These are phyloP conservation scores for Podocnemis expansa DNA, from an alignment of 2,113 vertebrate species.

Conservation along the genomic window DNA sequence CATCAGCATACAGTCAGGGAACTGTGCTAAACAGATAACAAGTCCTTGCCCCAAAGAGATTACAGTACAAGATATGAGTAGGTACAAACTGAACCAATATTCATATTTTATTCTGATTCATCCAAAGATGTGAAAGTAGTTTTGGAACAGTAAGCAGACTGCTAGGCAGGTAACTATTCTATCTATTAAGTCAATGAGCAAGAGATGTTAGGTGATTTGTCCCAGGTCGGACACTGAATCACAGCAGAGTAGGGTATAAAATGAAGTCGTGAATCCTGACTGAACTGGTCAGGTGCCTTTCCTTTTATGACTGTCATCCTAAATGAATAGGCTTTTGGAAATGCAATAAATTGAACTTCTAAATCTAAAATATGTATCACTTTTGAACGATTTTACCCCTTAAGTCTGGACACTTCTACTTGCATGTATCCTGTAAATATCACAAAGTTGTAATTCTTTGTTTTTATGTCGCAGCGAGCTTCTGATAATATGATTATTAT, in stretches of 20 bases:
- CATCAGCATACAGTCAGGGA: constrained; percentile 54
- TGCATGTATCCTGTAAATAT: constrained; percentile 13
- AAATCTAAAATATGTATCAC: constrained; percentile 55
- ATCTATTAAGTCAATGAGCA: constrained; percentile 69
- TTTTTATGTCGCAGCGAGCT: not conserved
- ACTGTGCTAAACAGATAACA: constrained; percentile 67
- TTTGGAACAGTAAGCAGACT: constrained; percentile 69
- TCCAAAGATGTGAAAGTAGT: constrained; percentile 71
- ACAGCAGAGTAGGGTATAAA: constrained; percentile 63
- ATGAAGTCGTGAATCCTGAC: constrained; percentile 61
- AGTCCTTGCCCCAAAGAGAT: constrained; percentile 65
- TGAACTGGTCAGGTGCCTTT: constrained; percentile 27
- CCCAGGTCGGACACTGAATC: constrained; percentile 71
- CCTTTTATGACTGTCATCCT: constrained; percentile 66
- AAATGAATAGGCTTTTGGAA: constrained; percentile 47
- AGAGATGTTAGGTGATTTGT: constrained; percentile 72
- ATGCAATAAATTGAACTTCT: not conserved
- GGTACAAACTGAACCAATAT: constrained; percentile 57
- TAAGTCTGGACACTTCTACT: constrained; percentile 12
- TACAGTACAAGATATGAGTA: constrained; percentile 62
- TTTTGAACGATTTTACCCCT: not conserved
- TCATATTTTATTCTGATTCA: constrained; percentile 62
- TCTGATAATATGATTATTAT: not conserved
- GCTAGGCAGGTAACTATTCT: constrained; percentile 70
- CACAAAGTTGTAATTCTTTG: constrained; percentile 34